phyloP scores from a whole-genome alignment of 1,140 invertebrate species.

The Manduca sexta region DNA sequence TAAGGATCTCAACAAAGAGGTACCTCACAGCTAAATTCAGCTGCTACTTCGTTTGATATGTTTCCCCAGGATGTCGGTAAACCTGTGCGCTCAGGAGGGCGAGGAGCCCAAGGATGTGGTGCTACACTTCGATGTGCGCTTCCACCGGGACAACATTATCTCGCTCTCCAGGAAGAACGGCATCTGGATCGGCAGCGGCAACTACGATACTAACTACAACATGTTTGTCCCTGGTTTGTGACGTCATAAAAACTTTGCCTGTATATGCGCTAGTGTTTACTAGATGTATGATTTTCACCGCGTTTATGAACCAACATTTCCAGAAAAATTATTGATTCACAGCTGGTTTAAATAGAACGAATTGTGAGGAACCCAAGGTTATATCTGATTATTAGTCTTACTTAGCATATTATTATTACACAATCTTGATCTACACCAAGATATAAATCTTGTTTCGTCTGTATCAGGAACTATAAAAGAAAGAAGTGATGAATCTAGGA shows the following conservation, averaged over 20 bases:
- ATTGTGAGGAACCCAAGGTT: too few relatives aligned
- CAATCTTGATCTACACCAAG: neutral
- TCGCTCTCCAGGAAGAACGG: conserved; percentile 58
- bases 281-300: neutral
- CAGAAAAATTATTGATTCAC: too few relatives aligned
- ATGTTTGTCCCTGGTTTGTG: conserved; percentile 60
- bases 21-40: too few relatives aligned
- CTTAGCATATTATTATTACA: too few relatives aligned
- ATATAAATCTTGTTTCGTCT: too few relatives aligned
- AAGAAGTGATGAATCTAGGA: too few relatives aligned
- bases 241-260: too few relatives aligned
- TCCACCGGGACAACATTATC: conserved; percentile 63
- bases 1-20: too few relatives aligned
- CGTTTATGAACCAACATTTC: neutral
- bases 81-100: conserved; percentile 59
- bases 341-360: too few relatives aligned
- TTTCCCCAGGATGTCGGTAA: conserved; percentile 56
- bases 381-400: too few relatives aligned
- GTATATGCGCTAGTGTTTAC: too few relatives aligned
- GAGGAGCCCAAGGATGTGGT: conserved; percentile 62
- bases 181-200: conserved; percentile 63
- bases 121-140: conserved; percentile 61
- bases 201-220: conserved; percentile 64
- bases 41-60: neutral
- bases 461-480: too few relatives aligned